Base-by-base conservation (phyloP, 1,140 invertebrate species). In the Megathymus violae region DNA sequence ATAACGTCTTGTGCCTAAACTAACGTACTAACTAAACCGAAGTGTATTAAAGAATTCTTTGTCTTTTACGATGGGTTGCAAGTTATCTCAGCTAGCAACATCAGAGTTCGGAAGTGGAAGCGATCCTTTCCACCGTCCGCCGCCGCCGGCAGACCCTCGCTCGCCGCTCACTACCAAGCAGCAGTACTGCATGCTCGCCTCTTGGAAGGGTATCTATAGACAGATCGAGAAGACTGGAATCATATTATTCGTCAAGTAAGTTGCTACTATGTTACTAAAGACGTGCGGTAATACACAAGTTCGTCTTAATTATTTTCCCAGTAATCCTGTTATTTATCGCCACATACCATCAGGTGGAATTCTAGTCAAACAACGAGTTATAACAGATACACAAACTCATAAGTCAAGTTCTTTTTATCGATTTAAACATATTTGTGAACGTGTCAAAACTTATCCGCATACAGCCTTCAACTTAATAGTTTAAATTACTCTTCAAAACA, bases 111-210 rank as follows among this genome's bases (percentile, higher is more conserved):
- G 62, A 3, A 54, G 38, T 41, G 36, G 36, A n/a, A 63, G 72
- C 0, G 84, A 88, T 36, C 72, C 78, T 0, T 51, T 86, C 3
- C 64, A 82, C 43, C 64, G 76, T 4, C 85, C 88, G 0, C 83
- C 85, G 0, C 85, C 88, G 9, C 64, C 80, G 1, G 61, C 78
- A 0, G 85, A 88, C 52, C 88, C 88, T 11, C 64, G 88, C 5
- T 86, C 80, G 1, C 88, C 88, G 0, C 64, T 90, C 16, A 88
- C 85, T 1, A 68, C 80, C 0, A 88, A 88, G 22, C 88, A 90
- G 43, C 84, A 88, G 64, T 88, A 90, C 73, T 87, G 85, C 70
- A 90, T 90, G 76, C 75, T 88, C 65, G 88, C 88, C 0, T 88
- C 85, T 0, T 90, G 85, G 88, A 90, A 90, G 47, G 88, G 85